Evolutionary conservation across 2,888 invertebrate species (phyloP), one percentile per base, ranked within the genome.

Genomic region (Clitarchus hookeri): DNA sequence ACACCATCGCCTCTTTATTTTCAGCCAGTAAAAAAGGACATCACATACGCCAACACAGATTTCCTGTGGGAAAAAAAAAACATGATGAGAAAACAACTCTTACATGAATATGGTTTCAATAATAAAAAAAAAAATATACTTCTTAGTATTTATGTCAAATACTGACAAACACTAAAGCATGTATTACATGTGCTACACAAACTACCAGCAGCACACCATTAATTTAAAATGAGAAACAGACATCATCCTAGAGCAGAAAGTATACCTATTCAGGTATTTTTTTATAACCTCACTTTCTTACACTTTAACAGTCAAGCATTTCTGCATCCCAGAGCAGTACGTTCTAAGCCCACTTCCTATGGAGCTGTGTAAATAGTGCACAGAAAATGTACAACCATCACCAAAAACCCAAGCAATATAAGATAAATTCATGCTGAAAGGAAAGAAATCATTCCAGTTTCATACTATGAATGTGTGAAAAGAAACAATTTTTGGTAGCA

Each of bases 1-100:
- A 53, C 25, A 44, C 65, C n/a, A 65, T 23, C 16, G 65, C 65
- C 19, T 2, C 19, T 19, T n/a, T 23, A 23, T 23, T 84, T 87
- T 85, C 83, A 85, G 85, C 87, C 87, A 54, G 84, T 84, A 82
- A 87, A 87, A 82, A 85, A 85, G 44, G 84, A 85, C 80, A 85
- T 36, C 44, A 87, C 85, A 65, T 85, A 80, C 82, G 87, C 78
- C 84, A 86, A 86, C 48, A 87, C 77, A 83, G 84, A 84, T 87
- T 82, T 86, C 86, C 86, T 87, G 85, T 54, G n/a, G n/a, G 86
- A 86, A 84, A 87, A 25, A 83, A 78, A 86, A 84, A 79, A 84
- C 19, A 65, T 23, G 0, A 19, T 65, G n/a, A 65, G 65, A 65
- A 65, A 23, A 65, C 1, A 65, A 23, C 65, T 65, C 65, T 23